phyloP scores from a whole-genome alignment of 37 sponge, comb jelly and placozoan species.

The Dysidea cf. avara region DNA sequence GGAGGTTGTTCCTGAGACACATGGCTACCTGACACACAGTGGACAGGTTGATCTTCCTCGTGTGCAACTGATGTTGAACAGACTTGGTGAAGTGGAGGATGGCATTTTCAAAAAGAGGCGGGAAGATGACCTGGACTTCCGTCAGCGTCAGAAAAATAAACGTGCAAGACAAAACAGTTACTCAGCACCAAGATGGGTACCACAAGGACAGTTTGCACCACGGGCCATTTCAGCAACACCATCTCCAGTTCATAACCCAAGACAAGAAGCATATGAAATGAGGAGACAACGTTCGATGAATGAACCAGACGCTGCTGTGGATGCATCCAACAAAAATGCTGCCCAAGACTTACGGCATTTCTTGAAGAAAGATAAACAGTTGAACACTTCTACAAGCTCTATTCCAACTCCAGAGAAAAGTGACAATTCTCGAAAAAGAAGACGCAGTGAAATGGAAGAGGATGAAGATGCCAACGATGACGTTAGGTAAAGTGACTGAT shows the following conservation, averaged over 20 bases:
- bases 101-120: slow-evolving; percentile 82
- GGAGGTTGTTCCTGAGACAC: slow-evolving; percentile 75
- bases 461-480: slow-evolving; percentile 49
- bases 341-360: slow-evolving; percentile 38
- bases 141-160: slow-evolving; percentile 66
- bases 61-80: slow-evolving; percentile 86
- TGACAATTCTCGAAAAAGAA: neutral
- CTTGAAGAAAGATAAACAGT: slow-evolving; percentile 8
- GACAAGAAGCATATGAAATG: slow-evolving; percentile 77
- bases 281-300: slow-evolving; percentile 15
- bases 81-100: slow-evolving; percentile 84
- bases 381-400: neutral
- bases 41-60: slow-evolving; percentile 76
- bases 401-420: neutral
- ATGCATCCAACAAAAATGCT: slow-evolving; percentile 51
- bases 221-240: slow-evolving; percentile 21
- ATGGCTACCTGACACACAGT: slow-evolving; percentile 88
- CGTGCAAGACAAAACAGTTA: slow-evolving; percentile 37
- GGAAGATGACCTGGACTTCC: slow-evolving; percentile 70
- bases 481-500: slow-evolving; percentile 4
- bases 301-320: neutral
- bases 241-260: slow-evolving; percentile 30
- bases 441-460: neutral
- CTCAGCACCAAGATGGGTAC: slow-evolving; percentile 41
- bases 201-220: slow-evolving; percentile 59